A percentile compares a stretch with the other conserved stretches of the same genome.
phyloP scores from a whole-genome alignment of 2,888 invertebrate species.

The Elaeidobius kamerunicus region DNA sequence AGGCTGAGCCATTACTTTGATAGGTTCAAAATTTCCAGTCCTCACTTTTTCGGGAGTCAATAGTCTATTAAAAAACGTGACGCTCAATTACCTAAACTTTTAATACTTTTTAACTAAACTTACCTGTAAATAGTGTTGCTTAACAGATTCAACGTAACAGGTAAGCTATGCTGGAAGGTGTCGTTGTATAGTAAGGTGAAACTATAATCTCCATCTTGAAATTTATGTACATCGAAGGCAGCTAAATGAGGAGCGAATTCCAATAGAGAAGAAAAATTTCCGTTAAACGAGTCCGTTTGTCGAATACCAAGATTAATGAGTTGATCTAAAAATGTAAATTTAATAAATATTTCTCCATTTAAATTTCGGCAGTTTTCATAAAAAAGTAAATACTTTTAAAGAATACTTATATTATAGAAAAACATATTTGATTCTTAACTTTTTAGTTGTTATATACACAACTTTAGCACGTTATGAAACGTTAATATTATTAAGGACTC shows the following conservation, averaged over 20 bases:
- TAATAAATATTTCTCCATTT: constrained; percentile 38
- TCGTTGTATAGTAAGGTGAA: constrained; percentile 72
- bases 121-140: constrained; percentile 70
- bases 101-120: constrained; percentile 32
- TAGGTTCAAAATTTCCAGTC: constrained; percentile 46
- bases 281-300: constrained; percentile 57
- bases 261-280: constrained; percentile 63
- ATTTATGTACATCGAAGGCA: constrained; percentile 60
- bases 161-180: constrained; percentile 75
- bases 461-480: too few relatives aligned
- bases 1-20: constrained; percentile 65
- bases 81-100: not conserved
- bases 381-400: too few relatives aligned
- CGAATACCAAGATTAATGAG: constrained; percentile 45
- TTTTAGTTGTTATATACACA: too few relatives aligned
- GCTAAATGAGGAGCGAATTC: constrained; percentile 64
- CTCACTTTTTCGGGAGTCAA: constrained; percentile 22
- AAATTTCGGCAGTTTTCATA: too few relatives aligned
- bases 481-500: too few relatives aligned
- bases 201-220: constrained; percentile 54
- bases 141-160: constrained; percentile 69
- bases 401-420: too few relatives aligned
- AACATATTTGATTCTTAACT: too few relatives aligned
- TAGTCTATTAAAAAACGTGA: constrained; percentile 19
- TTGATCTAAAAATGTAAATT: constrained; percentile 35